Percentiles rank a stretch among this genome's conserved stretches.
Conservation (phyloP, 2,888 invertebrate genomes). For the Noctua fimbriata region DNA sequence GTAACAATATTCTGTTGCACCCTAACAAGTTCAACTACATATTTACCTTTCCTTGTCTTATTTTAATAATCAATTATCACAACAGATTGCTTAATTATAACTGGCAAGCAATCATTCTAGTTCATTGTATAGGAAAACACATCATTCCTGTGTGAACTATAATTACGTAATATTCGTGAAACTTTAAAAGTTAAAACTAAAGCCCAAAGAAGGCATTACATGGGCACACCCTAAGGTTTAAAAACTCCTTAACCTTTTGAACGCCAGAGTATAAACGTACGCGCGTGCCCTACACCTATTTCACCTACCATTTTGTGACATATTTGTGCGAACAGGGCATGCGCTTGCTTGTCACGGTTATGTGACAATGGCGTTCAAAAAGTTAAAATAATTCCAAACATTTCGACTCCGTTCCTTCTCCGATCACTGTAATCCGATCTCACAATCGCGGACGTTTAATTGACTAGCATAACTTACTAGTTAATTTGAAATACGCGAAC, state of each 20-base stretch:
- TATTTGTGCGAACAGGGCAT: too few species aligned
- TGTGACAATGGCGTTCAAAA: too few species aligned
- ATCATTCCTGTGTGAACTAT: background rate
- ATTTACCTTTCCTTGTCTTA: background rate
- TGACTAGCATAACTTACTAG: slow-evolving; percentile 79
- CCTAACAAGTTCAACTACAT: background rate
- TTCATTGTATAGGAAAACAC: background rate
- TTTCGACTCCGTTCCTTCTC: slow-evolving; percentile 56
- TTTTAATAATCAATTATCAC: background rate
- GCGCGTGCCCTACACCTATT: too few species aligned
- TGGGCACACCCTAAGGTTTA: background rate
- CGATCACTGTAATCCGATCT: slow-evolving; percentile 61
- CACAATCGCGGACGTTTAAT: slow-evolving; percentile 73
- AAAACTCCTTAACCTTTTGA: background rate
- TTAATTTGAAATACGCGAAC: slow-evolving; percentile 75
- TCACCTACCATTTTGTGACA: too few species aligned
- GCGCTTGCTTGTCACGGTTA: too few species aligned
- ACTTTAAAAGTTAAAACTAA: background rate
- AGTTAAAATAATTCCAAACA: background rate
- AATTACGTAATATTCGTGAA: background rate
- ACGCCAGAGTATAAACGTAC: too few species aligned
- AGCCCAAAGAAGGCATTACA: background rate
- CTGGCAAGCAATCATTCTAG: background rate
- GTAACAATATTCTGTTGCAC: background rate
- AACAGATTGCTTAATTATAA: background rate